Evolutionary conservation across 2,888 invertebrate species (phyloP), one percentile per base, ranked within the genome.

Genomic region (Tridacna crocea): DNA sequence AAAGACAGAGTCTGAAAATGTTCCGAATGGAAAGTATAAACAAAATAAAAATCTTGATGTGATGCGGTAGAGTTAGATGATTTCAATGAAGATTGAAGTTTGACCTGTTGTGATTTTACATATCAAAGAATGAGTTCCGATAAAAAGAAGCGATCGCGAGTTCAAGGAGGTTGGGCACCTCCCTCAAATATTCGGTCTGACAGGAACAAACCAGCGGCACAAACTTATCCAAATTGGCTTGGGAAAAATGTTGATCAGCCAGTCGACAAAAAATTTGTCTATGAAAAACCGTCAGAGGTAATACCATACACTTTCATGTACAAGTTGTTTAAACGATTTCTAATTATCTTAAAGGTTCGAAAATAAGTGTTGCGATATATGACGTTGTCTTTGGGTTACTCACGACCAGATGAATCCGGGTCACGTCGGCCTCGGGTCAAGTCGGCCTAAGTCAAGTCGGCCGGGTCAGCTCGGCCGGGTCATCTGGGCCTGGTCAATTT

Each of bases 111-210:
- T 47, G 48, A 19, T 6, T 47, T 47, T 13, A 72, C 6, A 51
- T n/a, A 26, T 19, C n/a, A 55, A 17, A 55, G 55, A 48, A 90
- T 90, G 90, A 91, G 83, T 78, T 22, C 83, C 27, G 90, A 91
- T 22, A 90, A 89, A 75, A 85, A 89, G 72, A 87, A 88, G 74
- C 81, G 88, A 48, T 85, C 91, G 0, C 83, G 92, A n/a, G 91
- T 93, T 0, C 92, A 93, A 82, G 92, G 92, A n/a, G 92, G 92
- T 10, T 92, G 92, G 92, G 90, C 92, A 13, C 87, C 89, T 0
- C 88, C 90, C 6, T 63, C 85, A 58, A 89, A 88, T 75, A 87
- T 87, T 6, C 84, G 89, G 72, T 91, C 91, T 24, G 91, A 92
- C 76, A 83, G 82, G 55, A 85, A 89, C 76, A 92, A 90, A 79